These are phyloP conservation scores for Crotalus helleri DNA, from an alignment of 2,113 vertebrate genomes.

Conservation along the genomic window DNA sequence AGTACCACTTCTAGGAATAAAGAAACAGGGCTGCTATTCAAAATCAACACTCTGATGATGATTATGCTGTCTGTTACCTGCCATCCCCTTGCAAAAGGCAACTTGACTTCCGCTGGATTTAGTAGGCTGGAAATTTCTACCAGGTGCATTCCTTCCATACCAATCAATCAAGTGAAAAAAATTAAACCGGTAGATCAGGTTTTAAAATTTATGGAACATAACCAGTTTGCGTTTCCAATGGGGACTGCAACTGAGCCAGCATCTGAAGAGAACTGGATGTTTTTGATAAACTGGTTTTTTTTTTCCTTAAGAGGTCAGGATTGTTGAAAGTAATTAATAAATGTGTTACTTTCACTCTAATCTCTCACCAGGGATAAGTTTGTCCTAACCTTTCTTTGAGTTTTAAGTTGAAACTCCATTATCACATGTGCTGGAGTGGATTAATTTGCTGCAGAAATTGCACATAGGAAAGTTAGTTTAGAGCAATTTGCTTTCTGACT, in stretches of 20 bases:
- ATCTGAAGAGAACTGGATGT: constrained; percentile 36
- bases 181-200: constrained; percentile 54
- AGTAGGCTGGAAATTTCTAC: constrained; percentile 62
- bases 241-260: constrained; percentile 28
- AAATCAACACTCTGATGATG: constrained; percentile 25
- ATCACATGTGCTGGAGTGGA: background rate
- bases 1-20: constrained; percentile 6
- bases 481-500: constrained; percentile 5
- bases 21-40: constrained; percentile 15
- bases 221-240: constrained; percentile 54
- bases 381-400: too few relatives aligned
- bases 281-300: constrained; percentile 29
- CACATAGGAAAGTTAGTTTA: constrained; percentile 4
- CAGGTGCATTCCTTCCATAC: constrained; percentile 75
- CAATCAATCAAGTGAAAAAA: constrained; percentile 62
- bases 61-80: constrained; percentile 30
- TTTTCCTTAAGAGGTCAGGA: constrained; percentile 31
- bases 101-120: constrained; percentile 31
- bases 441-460: constrained; percentile 4
- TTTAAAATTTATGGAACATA: constrained; percentile 58
- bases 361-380: background rate
- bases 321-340: background rate
- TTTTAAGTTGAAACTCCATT: background rate
- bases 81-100: constrained; percentile 7
- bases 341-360: constrained; percentile 8